These are phyloP conservation scores for Callinectes sapidus DNA, from an alignment of 2,888 invertebrate species.

Conservation along the genomic window DNA sequence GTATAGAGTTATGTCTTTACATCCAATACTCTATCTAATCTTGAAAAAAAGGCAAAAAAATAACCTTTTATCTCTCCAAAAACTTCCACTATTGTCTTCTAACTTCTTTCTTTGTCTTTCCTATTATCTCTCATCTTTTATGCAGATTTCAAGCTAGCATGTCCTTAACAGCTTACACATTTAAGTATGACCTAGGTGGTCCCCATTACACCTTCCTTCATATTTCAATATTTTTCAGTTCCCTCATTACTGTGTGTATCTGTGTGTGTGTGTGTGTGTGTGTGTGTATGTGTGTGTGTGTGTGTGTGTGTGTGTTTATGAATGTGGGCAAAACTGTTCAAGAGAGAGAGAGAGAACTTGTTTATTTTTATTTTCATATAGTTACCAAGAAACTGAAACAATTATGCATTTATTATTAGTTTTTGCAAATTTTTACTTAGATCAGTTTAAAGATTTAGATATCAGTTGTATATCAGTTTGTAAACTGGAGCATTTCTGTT, in stretches of 20 bases:
- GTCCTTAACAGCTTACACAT: background rate
- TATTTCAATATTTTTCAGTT: background rate
- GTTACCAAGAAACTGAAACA: background rate
- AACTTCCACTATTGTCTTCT: background rate
- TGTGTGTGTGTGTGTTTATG: slow-evolving; percentile 8
- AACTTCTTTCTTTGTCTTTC: background rate
- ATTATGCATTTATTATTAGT: background rate
- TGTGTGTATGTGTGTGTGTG: slow-evolving; percentile 30
- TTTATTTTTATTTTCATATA: background rate
- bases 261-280: slow-evolving; percentile 44
- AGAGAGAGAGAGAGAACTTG: background rate
- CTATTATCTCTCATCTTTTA: background rate
- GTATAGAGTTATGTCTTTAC: background rate
- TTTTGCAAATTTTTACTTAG: background rate
- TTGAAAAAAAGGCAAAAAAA: background rate
- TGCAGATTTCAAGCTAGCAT: background rate
- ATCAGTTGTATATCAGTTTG: background rate
- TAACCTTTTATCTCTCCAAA: too few species aligned
- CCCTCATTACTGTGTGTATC: background rate
- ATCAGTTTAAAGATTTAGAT: background rate
- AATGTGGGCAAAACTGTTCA: background rate
- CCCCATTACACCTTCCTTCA: background rate
- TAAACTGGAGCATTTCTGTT: background rate
- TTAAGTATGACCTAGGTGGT: background rate
- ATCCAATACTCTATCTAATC: background rate